Evolutionary conservation across 1,140 invertebrate species (phyloP).

Genomic region (Trichogramma pretiosum): DNA sequence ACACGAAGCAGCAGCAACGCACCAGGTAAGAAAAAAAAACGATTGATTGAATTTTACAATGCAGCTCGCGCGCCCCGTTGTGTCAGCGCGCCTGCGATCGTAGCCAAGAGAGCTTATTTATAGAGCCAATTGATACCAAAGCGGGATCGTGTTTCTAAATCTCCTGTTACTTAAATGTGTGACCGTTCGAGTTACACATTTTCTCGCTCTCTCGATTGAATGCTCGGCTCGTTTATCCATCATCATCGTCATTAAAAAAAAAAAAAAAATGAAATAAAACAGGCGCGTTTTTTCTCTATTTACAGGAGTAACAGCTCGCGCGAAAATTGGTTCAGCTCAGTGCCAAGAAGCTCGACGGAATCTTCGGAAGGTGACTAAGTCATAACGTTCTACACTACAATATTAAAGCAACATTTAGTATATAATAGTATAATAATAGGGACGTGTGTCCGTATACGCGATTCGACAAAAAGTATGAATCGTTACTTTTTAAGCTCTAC

Average conservation of each 20-base stretch:
- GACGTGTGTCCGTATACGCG: no score
- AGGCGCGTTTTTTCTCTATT: slow-evolving; percentile 8
- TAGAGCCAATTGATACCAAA: no score
- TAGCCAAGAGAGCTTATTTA: no score
- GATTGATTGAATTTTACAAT: slow-evolving; percentile 1
- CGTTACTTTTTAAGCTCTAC: no score
- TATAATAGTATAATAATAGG: no score
- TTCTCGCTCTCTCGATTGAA: no score
- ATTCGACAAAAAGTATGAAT: no score
- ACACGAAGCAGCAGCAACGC: slow-evolving; percentile 53
- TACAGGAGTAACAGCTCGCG: slow-evolving; percentile 48
- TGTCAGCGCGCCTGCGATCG: no score
- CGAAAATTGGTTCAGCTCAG: slow-evolving; percentile 57
- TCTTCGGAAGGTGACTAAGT: slow-evolving; percentile 44
- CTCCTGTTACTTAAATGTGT: no score
- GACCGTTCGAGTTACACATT: no score
- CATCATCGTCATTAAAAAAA: neutral
- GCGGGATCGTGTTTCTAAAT: no score
- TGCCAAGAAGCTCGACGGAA: slow-evolving; percentile 51
- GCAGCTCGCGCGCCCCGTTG: neutral
- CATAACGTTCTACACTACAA: slow-evolving; percentile 25
- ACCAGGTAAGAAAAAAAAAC: slow-evolving; percentile 42
- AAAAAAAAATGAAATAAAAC: neutral
- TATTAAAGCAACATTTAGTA: no score
- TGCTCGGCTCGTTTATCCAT: neutral